Percentiles rank a stretch among this genome's conserved stretches.
These are phyloP conservation scores for Lasioglossum figueresi DNA, from an alignment of 2,888 invertebrate genomes.

Conservation along the genomic window DNA sequence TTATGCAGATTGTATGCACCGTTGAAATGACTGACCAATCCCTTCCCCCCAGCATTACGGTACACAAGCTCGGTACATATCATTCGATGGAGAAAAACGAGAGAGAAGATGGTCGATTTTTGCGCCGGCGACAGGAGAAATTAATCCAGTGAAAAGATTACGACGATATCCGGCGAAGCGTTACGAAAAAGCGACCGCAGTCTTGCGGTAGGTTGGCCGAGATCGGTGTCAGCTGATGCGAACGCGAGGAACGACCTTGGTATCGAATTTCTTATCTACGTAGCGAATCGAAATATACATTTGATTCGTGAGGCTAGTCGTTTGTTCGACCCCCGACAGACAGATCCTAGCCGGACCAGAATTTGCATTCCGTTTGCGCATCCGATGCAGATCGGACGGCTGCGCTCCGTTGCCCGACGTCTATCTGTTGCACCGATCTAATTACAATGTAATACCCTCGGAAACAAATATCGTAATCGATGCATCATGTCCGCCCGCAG, in stretches of 20 bases:
- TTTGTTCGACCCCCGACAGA: slow-evolving; percentile 1
- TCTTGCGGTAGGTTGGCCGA: slow-evolving; percentile 43
- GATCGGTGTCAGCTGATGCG: slow-evolving; percentile 58
- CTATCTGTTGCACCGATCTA: slow-evolving; percentile 45
- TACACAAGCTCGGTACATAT: slow-evolving; percentile 7
- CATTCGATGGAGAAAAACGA: slow-evolving; percentile 11
- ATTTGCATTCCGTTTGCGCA: slow-evolving; percentile 37
- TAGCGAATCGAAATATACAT: slow-evolving; percentile 49
- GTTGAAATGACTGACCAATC: neutral
- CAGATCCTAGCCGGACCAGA: neutral
- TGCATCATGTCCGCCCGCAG: neutral
- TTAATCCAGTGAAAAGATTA: slow-evolving; percentile 41
- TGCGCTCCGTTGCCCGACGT: neutral
- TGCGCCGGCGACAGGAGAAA: slow-evolving; percentile 36
- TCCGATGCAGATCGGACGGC: neutral
- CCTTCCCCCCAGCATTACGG: slow-evolving; percentile 4
- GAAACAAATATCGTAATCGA: slow-evolving; percentile 42
- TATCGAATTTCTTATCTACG: slow-evolving; percentile 50
- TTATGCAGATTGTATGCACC: neutral
- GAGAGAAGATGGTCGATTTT: slow-evolving; percentile 21
- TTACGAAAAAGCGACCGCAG: slow-evolving; percentile 47
- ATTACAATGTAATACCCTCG: slow-evolving; percentile 40
- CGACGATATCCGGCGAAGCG: slow-evolving; percentile 41
- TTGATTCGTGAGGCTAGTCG: slow-evolving; percentile 30
- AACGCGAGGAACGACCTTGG: slow-evolving; percentile 53